A percentile compares a stretch with the other conserved stretches of the same genome.
Evolutionary conservation across 2,888 invertebrate species (phyloP).

Genomic region (Trachelus stipa): DNA sequence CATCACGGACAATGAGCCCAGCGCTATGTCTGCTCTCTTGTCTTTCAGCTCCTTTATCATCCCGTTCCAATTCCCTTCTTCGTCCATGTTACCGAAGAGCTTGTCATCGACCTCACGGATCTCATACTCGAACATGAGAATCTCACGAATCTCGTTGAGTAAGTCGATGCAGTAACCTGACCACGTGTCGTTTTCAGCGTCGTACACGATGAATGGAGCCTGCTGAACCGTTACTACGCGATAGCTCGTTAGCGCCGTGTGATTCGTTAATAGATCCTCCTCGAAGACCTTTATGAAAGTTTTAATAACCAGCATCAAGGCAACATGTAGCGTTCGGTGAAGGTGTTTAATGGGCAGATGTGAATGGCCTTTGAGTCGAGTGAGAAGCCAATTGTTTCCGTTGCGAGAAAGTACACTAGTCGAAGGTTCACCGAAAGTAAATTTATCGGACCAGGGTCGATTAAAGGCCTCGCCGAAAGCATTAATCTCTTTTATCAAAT

Average conservation of each 20-base stretch:
- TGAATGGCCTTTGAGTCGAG: neutral
- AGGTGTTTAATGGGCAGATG: neutral
- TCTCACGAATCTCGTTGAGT: slow-evolving; percentile 84
- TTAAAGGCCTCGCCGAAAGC: neutral
- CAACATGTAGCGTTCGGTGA: neutral
- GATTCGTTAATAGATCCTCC: slow-evolving; percentile 72
- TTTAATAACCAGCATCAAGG: neutral
- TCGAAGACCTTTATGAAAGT: slow-evolving; percentile 37
- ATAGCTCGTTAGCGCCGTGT: slow-evolving; percentile 86
- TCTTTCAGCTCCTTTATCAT: slow-evolving; percentile 85
- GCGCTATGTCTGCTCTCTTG: slow-evolving; percentile 91
- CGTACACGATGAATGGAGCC: slow-evolving; percentile 84
- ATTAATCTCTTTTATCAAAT: neutral
- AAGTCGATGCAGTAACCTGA: slow-evolving; percentile 95
- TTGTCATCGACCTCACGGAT: slow-evolving; percentile 84
- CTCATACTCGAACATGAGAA: slow-evolving; percentile 86
- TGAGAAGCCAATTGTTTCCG: neutral
- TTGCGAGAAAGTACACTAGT: neutral
- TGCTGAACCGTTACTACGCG: slow-evolving; percentile 88
- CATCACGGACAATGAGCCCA: slow-evolving; percentile 96
- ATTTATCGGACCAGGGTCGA: neutral
- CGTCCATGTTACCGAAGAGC: slow-evolving; percentile 90
- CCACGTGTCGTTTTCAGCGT: slow-evolving; percentile 68
- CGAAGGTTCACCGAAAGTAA: no score
- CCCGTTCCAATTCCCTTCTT: slow-evolving; percentile 87